A percentile compares a stretch with the other conserved stretches of the same genome.
These are phyloP conservation scores for Eustalomyia histrio DNA, from an alignment of 2,888 invertebrate species.

Conservation along the genomic window DNA sequence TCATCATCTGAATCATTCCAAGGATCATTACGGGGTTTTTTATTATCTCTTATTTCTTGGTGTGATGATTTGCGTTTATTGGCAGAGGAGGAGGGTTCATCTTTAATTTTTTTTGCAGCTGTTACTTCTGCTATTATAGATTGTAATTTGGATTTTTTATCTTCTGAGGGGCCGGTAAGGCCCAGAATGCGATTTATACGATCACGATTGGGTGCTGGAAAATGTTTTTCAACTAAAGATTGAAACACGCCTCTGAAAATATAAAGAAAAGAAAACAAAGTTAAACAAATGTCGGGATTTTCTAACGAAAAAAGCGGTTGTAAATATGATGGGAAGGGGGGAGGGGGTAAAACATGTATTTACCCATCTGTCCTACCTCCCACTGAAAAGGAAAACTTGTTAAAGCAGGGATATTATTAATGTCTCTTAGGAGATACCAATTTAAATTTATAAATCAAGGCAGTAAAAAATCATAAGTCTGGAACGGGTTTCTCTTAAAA, in stretches of 20 bases:
- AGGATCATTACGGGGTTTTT: constrained; percentile 81
- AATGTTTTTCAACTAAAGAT: constrained; percentile 98
- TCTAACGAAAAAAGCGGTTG: too few relatives aligned
- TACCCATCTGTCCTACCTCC: too few relatives aligned
- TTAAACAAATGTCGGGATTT: neutral
- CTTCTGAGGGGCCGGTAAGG: constrained; percentile 76
- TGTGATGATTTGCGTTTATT: constrained; percentile 74
- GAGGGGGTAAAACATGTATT: too few relatives aligned
- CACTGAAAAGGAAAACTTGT: too few relatives aligned
- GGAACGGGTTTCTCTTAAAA: too few relatives aligned
- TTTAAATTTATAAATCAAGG: too few relatives aligned
- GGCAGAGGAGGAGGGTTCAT: constrained; percentile 64
- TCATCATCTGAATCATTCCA: constrained; percentile 79
- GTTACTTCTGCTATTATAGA: constrained; percentile 70
- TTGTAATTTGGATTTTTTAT: constrained; percentile 68
- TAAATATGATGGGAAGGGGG: too few relatives aligned
- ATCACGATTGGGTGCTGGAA: constrained; percentile 95
- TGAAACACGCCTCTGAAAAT: constrained; percentile 93
- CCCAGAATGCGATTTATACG: constrained; percentile 89
- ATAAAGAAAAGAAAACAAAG: constrained; percentile 57
- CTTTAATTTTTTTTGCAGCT: constrained; percentile 57
- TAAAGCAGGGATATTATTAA: too few relatives aligned
- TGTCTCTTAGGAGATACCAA: too few relatives aligned
- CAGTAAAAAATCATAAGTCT: too few relatives aligned
- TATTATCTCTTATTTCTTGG: constrained; percentile 62